Conservation (phyloP, 2,113 vertebrate species). For the western clawed frog (Xenopus tropicalis) region DNA sequence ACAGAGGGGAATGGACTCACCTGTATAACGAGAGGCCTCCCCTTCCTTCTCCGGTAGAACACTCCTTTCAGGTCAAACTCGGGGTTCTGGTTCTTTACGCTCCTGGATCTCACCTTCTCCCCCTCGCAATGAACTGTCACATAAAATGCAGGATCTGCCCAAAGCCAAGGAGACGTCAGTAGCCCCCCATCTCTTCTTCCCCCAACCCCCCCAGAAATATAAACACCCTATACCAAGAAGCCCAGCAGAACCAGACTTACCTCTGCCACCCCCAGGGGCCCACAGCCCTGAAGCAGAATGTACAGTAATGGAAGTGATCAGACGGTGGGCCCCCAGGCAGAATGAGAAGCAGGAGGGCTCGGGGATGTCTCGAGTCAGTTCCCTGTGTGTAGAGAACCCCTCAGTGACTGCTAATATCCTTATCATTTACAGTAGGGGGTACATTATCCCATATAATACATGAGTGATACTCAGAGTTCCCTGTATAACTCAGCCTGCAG, state of each 20-base stretch:
- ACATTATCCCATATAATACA: too few relatives aligned
- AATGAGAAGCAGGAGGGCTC: constrained; percentile 36
- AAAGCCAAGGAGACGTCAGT: neutral
- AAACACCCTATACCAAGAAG: neutral
- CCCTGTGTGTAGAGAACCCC: constrained; percentile 9
- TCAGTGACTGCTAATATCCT: too few relatives aligned
- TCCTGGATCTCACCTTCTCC: constrained; percentile 55
- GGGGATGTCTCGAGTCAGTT: constrained; percentile 39
- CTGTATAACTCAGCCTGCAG: too few relatives aligned
- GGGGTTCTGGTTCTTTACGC: constrained; percentile 62
- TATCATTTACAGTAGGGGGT: too few relatives aligned
- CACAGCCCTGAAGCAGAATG: constrained; percentile 26
- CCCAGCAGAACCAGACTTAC: neutral
- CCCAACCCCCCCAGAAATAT: neutral
- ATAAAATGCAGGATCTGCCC: constrained; percentile 66
- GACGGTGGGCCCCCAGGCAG: constrained; percentile 13
- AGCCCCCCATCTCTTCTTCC: neutral
- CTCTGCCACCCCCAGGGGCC: neutral
- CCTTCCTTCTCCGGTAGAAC: constrained; percentile 68
- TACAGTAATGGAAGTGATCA: constrained; percentile 43
- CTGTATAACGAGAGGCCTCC: constrained; percentile 60
- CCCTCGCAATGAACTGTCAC: constrained; percentile 67
- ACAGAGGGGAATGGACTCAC: constrained; percentile 17
- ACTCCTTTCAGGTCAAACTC: constrained; percentile 71
- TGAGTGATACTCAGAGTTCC: too few relatives aligned